Percentiles rank a stretch among this genome's conserved stretches.
These are phyloP conservation scores for Elgaria multicarinata DNA, from an alignment of 2,113 vertebrate species.

Conservation along the genomic window DNA sequence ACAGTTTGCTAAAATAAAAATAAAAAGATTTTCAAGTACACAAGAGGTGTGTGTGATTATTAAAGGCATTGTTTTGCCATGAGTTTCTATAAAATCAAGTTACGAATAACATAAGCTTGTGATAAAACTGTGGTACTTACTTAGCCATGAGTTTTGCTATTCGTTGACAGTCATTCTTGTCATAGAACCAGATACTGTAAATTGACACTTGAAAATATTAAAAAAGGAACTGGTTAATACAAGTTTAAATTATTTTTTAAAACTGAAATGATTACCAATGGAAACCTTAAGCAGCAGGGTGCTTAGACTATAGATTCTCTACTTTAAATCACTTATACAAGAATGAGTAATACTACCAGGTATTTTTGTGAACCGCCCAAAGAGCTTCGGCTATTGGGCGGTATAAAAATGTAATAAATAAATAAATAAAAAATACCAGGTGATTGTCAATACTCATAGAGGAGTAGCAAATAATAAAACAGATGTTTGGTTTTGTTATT, in stretches of 20 bases:
- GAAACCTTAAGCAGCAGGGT: neutral
- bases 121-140: constrained; percentile 82
- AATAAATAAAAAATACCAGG: too few species aligned
- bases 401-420: too few species aligned
- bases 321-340: neutral
- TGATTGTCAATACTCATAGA: neutral
- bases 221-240: constrained; percentile 28
- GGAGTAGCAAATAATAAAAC: constrained; percentile 4
- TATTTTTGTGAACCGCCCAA: too few species aligned
- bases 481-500: neutral
- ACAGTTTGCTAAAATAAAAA: neutral
- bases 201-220: constrained; percentile 88
- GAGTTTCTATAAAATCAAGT: neutral
- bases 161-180: constrained; percentile 96
- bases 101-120: neutral
- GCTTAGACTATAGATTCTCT: neutral
- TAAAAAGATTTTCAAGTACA: neutral
- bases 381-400: too few species aligned
- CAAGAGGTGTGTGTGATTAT: neutral
- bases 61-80: neutral
- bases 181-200: constrained; percentile 99
- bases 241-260: constrained; percentile 23
- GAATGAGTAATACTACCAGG: neutral
- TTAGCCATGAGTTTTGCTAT: constrained; percentile 96
- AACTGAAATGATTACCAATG: neutral